Base-by-base conservation (phyloP, 2,888 invertebrate genomes). In the Papilio demoleus region DNA sequence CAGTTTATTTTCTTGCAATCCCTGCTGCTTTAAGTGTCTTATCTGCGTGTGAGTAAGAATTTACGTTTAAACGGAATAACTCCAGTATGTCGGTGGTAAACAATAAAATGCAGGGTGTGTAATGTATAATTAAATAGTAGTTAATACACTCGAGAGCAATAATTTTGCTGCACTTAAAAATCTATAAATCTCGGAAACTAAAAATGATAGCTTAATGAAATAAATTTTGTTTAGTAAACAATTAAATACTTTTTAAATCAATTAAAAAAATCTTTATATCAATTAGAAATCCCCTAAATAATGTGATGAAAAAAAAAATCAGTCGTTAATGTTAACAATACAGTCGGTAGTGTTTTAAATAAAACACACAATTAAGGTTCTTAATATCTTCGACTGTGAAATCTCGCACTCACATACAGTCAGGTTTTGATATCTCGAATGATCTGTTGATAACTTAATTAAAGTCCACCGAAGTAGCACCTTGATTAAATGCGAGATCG, bases 401-500 rank as follows among this genome's bases (percentile, higher is more conserved):
- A 70, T 65, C 65, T 65, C 62, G 24, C 56, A 65, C 65, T 31
- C 61, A 62, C 36, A 62, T 66, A 70, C 62, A 61, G 59, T 47
- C 60, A 60, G 61, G 34, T 56, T 61, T 65, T 56, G 61, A 70
- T 70, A 70, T 70, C 64, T 38, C 50, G 40, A 53, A 68, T 68
- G 68, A 68, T 68, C 69, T 65, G 65, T 62, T 36, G 65, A 65
- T 70, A 70, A 58, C 69, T 70, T 70, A 70, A 70, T 70, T 70
- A 70, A 70, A 61, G 56, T 61, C 42, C 60, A 63, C 65, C 59
- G 38, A 34, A 24, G 65, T 68, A 68, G 63, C 66, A 69, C 69
- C 73, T 72, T 71, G 76, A 76, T 74, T 74, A 75, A 74, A 69
- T 59, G 34, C 59, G 73, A 76, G 76, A 76, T 69, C 67, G 73